A percentile compares a stretch with the other conserved stretches of the same genome.
Evolutionary conservation across 64 coral and sea anemone species (phyloP).

Genomic region (Dendrophyllia cribrosa): DNA sequence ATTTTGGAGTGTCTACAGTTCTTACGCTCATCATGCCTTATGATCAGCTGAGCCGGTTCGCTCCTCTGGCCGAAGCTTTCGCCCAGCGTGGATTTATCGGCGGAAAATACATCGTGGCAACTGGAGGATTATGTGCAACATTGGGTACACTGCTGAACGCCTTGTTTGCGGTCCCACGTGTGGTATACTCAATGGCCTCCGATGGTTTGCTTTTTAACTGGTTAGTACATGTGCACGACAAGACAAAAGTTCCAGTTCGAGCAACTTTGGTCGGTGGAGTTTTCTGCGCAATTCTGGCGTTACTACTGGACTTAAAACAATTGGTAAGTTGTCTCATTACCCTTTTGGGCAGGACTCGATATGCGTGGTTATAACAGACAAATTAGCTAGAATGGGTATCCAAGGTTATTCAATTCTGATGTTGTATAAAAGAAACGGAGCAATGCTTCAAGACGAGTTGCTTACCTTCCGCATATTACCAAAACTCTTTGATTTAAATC

Average conservation of each 20-base stretch:
- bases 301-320: slow-evolving; percentile 44
- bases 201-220: slow-evolving; percentile 79
- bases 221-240: slow-evolving; percentile 71
- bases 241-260: slow-evolving; percentile 64
- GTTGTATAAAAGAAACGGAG: no score
- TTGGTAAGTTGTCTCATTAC: slow-evolving; percentile 3
- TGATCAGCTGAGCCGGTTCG: slow-evolving; percentile 49
- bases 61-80: slow-evolving; percentile 78
- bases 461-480: no score
- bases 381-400: no score
- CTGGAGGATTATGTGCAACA: slow-evolving; percentile 73
- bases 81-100: slow-evolving; percentile 55
- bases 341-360: no score
- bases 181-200: slow-evolving; percentile 82
- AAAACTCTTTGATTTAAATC: no score
- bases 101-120: slow-evolving; percentile 70
- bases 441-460: no score
- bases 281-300: slow-evolving; percentile 42
- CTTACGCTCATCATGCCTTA: slow-evolving; percentile 77
- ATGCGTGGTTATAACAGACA: no score
- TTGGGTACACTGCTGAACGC: slow-evolving; percentile 53
- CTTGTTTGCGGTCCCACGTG: slow-evolving; percentile 73
- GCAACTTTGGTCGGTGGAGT: slow-evolving; percentile 35
- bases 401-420: no score
- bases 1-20: slow-evolving; percentile 77